Conservation (phyloP, 92 coral and sea anemone genomes). For the Palythoa heliodiscus region DNA sequence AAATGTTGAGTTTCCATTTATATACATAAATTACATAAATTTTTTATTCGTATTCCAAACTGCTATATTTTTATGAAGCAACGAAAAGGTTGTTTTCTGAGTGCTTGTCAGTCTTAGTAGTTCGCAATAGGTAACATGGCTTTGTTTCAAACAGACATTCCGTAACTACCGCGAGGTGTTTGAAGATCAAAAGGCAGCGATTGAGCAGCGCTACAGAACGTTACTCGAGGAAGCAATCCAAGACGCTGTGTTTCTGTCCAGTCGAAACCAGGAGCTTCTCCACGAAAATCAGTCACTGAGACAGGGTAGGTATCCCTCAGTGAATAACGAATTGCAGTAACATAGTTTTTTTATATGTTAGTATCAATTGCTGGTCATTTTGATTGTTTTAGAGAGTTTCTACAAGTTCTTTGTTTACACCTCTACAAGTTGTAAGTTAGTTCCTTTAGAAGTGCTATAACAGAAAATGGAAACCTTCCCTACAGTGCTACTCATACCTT, state of each 20-base stretch:
- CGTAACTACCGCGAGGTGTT: slow-evolving; percentile 98
- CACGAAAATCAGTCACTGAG: slow-evolving; percentile 89
- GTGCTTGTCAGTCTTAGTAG: background rate
- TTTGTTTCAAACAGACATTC: slow-evolving; percentile 66
- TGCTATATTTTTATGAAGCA: no score
- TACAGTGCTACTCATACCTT: no score
- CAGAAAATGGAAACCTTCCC: no score
- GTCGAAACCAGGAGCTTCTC: slow-evolving; percentile 94
- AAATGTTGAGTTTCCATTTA: background rate
- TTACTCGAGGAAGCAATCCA: slow-evolving; percentile 97
- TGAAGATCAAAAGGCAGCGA: slow-evolving; percentile 96
- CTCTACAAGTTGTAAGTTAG: no score
- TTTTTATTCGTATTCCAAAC: background rate
- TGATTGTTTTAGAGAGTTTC: no score
- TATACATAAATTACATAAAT: background rate
- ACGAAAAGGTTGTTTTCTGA: background rate
- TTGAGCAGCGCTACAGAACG: slow-evolving; percentile 95
- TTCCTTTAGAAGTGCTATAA: no score
- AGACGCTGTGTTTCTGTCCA: slow-evolving; percentile 95
- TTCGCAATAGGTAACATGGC: background rate
- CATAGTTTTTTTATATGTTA: background rate
- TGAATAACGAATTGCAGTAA: no score
- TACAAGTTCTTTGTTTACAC: no score
- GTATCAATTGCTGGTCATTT: background rate
- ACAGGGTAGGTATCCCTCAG: slow-evolving; percentile 68